Evolutionary conservation across 2,113 vertebrate species (phyloP).

Genomic region (Thinocorus orbignyianus): DNA sequence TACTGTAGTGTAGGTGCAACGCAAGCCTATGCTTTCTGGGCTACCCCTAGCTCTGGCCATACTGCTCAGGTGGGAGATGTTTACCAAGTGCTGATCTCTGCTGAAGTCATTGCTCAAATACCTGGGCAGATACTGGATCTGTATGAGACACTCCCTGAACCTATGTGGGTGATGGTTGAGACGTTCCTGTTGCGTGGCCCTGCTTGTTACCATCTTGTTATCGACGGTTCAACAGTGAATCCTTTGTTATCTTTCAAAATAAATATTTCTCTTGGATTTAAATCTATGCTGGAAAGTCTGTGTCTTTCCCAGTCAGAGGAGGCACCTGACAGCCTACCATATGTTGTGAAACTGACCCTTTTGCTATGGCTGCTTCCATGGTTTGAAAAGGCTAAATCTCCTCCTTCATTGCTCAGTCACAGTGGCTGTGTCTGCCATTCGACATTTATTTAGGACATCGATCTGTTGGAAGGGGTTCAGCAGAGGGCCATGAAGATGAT

Average conservation of each 20-base stretch:
- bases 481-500: no score
- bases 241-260: conserved; percentile 27
- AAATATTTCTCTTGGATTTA: conserved; percentile 24
- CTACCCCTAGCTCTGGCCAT: neutral
- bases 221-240: neutral
- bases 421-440: neutral
- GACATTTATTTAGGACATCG: neutral
- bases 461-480: no score
- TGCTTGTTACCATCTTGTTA: neutral
- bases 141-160: neutral
- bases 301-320: neutral
- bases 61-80: neutral
- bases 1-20: neutral
- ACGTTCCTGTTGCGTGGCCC: neutral
- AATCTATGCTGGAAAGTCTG: neutral
- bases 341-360: neutral
- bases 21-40: neutral
- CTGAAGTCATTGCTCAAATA: neutral
- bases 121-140: neutral
- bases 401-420: neutral
- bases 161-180: neutral
- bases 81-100: neutral
- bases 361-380: neutral
- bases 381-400: neutral
- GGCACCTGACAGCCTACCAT: neutral